These are phyloP conservation scores for Syngnathus floridae DNA, from an alignment of 2,113 vertebrate genomes.

Conservation along the genomic window DNA sequence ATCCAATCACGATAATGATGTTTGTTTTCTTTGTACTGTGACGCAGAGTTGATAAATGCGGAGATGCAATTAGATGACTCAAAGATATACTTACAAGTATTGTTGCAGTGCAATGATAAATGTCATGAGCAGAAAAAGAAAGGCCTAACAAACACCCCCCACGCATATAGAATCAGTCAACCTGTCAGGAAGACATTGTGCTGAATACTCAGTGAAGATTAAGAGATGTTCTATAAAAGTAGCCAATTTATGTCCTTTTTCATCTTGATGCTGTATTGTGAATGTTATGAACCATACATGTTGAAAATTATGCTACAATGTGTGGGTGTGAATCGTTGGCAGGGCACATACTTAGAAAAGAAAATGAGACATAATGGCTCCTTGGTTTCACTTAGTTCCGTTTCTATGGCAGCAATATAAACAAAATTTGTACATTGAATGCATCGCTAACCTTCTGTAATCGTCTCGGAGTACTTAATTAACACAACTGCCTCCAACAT, in stretches of 20 bases:
- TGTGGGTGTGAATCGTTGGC: not conserved
- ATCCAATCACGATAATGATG: not conserved
- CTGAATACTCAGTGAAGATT: not conserved
- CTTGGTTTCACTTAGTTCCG: not conserved
- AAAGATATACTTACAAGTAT: not conserved
- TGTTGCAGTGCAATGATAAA: not conserved
- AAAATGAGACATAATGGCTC: not conserved
- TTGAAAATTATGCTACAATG: not conserved
- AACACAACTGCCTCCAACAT: no score
- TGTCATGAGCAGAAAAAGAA: not conserved
- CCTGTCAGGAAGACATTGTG: not conserved
- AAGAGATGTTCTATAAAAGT: not conserved
- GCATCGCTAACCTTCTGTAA: not conserved
- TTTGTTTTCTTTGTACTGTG: constrained; percentile 6
- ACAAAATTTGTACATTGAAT: not conserved
- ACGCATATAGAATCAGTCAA: not conserved
- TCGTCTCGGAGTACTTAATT: not conserved
- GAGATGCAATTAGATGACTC: not conserved
- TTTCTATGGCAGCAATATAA: not conserved
- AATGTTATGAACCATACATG: not conserved
- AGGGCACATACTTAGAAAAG: not conserved
- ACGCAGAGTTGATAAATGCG: not conserved
- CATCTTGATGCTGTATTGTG: not conserved
- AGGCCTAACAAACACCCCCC: not conserved
- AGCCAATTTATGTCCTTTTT: not conserved